phyloP scores from a whole-genome alignment of 2,888 invertebrate species.

The Leucozona laternaria region DNA sequence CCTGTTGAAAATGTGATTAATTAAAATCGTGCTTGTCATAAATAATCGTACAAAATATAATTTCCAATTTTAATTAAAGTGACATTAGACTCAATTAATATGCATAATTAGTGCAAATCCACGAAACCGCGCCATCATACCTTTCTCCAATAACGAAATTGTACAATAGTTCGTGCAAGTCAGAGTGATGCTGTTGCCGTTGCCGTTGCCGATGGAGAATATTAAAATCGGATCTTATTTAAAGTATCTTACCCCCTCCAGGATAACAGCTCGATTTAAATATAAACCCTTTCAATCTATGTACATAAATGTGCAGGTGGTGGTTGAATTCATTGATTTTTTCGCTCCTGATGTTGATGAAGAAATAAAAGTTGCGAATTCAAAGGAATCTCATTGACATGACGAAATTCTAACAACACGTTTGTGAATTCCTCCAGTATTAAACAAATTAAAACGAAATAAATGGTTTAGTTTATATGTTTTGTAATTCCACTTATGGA shows the following conservation, averaged over 20 bases:
- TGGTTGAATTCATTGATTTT: slow-evolving; percentile 44
- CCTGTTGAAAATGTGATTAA: slow-evolving; percentile 58
- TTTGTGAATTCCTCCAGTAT: background rate
- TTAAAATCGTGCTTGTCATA: slow-evolving; percentile 65
- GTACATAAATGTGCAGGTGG: background rate
- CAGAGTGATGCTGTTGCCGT: slow-evolving; percentile 1
- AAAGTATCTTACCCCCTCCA: slow-evolving; percentile 12
- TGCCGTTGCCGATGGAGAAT: background rate
- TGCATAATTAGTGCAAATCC: slow-evolving; percentile 69
- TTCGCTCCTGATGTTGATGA: slow-evolving; percentile 7
- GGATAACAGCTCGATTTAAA: slow-evolving; percentile 56
- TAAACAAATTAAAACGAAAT: slow-evolving; percentile 19
- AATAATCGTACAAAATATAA: slow-evolving; percentile 45
- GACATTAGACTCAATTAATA: slow-evolving; percentile 72
- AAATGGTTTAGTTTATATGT: background rate
- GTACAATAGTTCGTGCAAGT: slow-evolving; percentile 30
- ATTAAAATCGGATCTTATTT: slow-evolving; percentile 53
- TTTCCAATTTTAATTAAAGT: slow-evolving; percentile 70
- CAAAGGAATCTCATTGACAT: slow-evolving; percentile 17
- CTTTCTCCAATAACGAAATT: background rate
- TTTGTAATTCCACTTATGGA: background rate
- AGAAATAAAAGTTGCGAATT: slow-evolving; percentile 61
- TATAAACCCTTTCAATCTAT: background rate
- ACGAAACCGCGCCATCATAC: background rate
- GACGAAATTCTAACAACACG: background rate